Conservation (phyloP, 2,888 invertebrate species). For the Podabrus alpinus region DNA sequence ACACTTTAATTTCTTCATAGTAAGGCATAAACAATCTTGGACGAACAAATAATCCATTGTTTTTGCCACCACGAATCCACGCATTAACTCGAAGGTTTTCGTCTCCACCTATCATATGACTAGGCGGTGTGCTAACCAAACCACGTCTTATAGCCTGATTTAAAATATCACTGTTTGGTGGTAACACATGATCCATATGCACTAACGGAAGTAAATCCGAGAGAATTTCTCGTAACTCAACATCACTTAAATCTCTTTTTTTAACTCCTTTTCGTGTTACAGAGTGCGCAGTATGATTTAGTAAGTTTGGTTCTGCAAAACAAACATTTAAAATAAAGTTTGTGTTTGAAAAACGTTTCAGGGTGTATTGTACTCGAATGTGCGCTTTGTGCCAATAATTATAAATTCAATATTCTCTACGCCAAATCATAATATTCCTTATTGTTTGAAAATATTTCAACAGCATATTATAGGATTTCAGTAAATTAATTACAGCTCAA, state of each 20-base stretch:
- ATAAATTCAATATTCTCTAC: no score
- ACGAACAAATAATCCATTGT: constrained; percentile 75
- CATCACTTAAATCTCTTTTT: constrained; percentile 81
- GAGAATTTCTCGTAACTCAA: constrained; percentile 82
- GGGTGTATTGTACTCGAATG: background rate
- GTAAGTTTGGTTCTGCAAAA: constrained; percentile 79
- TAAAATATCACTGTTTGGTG: constrained; percentile 79
- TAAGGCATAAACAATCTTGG: constrained; percentile 93
- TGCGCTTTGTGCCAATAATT: background rate
- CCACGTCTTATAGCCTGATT: constrained; percentile 73
- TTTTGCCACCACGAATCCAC: constrained; percentile 78
- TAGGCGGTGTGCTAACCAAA: constrained; percentile 79
- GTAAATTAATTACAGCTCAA: background rate
- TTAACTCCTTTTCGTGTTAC: constrained; percentile 84
- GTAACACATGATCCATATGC: constrained; percentile 87
- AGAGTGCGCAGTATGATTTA: constrained; percentile 92
- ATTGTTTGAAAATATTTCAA: background rate
- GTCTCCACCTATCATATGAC: constrained; percentile 83
- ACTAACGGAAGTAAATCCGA: constrained; percentile 83
- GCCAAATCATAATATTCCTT: background rate
- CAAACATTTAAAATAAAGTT: background rate
- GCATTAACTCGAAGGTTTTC: constrained; percentile 72
- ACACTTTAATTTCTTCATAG: constrained; percentile 89
- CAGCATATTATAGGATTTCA: no score
- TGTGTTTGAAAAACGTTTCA: background rate